phyloP scores from a whole-genome alignment of 2,888 invertebrate species.

The Oeneis ivallda region DNA sequence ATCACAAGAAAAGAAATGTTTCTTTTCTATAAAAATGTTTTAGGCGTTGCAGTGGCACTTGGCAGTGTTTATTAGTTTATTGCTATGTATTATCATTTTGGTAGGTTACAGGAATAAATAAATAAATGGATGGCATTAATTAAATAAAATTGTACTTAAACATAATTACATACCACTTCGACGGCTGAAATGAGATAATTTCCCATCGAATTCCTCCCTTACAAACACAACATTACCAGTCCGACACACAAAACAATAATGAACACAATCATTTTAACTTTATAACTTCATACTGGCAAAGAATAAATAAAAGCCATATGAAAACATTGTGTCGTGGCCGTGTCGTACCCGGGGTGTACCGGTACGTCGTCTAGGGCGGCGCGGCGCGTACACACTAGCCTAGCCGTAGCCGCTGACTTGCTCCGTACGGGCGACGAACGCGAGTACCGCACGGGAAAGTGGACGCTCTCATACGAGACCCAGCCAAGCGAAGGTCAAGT shows the following conservation, averaged over 20 bases:
- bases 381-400: slow-evolving; percentile 25
- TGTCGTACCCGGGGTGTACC: slow-evolving; percentile 18
- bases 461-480: slow-evolving; percentile 53
- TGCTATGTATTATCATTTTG: too few relatives aligned
- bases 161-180: too few relatives aligned
- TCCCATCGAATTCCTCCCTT: neutral
- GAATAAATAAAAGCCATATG: neutral
- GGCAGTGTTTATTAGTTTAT: too few relatives aligned
- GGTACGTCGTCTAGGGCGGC: slow-evolving; percentile 24
- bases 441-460: slow-evolving; percentile 39
- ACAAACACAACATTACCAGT: neutral
- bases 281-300: neutral
- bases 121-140: too few relatives aligned
- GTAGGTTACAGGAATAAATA: too few relatives aligned
- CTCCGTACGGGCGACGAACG: slow-evolving; percentile 6
- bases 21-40: too few relatives aligned
- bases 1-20: too few relatives aligned
- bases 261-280: neutral
- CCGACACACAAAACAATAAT: neutral
- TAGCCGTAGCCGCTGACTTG: slow-evolving; percentile 24
- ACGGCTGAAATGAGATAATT: too few relatives aligned
- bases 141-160: too few relatives aligned
- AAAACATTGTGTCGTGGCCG: slow-evolving; percentile 10
- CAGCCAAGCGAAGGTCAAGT: slow-evolving; percentile 70
- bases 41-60: too few relatives aligned